These are phyloP conservation scores for Heliothis subflexa DNA, from an alignment of 1,140 invertebrate species.

Conservation along the genomic window DNA sequence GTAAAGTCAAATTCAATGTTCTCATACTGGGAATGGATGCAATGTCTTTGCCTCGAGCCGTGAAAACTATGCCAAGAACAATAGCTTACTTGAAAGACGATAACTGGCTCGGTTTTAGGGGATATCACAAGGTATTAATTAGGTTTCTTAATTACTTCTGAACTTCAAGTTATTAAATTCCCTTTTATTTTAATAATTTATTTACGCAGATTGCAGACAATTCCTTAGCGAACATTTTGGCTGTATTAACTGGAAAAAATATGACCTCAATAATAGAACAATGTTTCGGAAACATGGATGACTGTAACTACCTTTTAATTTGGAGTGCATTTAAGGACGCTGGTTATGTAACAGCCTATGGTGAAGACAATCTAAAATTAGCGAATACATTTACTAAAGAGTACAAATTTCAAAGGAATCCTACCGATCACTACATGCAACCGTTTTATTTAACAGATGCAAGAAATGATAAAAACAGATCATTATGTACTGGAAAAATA, in stretches of 20 bases:
- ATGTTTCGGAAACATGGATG: conserved; percentile 86
- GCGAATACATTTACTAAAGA: conserved; percentile 76
- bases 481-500: conserved; percentile 87
- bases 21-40: conserved; percentile 94
- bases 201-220: conserved; percentile 89
- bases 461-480: conserved; percentile 63
- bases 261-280: conserved; percentile 76
- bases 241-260: conserved; percentile 89
- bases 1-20: conserved; percentile 87
- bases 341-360: conserved; percentile 81
- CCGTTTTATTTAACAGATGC: conserved; percentile 89
- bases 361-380: conserved; percentile 76
- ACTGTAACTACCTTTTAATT: conserved; percentile 73
- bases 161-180: too few species aligned
- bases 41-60: conserved; percentile 92
- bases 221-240: conserved; percentile 94
- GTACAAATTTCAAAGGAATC: conserved; percentile 75
- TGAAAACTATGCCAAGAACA: conserved; percentile 92
- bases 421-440: conserved; percentile 91
- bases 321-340: conserved; percentile 76
- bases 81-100: conserved; percentile 88
- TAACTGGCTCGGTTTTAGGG: conserved; percentile 83
- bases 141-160: background rate
- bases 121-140: conserved; percentile 85
- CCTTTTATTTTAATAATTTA: conserved; percentile 38